Evolutionary conservation across 2,888 invertebrate species (phyloP).

Genomic region (Copidosoma aretas): DNA sequence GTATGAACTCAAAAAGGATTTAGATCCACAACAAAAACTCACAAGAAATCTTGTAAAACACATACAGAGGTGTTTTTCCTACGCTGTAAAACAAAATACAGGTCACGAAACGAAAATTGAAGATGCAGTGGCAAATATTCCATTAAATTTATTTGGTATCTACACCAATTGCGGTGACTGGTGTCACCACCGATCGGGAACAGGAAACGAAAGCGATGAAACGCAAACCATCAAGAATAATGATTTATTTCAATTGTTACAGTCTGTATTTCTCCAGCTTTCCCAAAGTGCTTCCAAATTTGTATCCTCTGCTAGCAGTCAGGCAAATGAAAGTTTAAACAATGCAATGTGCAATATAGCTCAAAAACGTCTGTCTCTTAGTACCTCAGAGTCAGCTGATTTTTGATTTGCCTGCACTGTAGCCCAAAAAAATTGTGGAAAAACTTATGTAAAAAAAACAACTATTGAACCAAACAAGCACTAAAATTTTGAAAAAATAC

Average conservation of each 20-base stretch:
- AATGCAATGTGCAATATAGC: background rate
- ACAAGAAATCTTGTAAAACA: background rate
- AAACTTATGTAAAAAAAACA: background rate
- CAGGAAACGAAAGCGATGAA: background rate
- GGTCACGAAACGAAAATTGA: background rate
- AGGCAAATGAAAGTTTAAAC: conserved; percentile 1
- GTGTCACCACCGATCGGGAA: background rate
- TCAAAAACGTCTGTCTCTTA: background rate
- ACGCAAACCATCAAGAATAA: background rate
- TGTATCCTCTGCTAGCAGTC: background rate
- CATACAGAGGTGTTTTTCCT: background rate
- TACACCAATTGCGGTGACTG: background rate
- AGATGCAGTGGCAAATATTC: background rate
- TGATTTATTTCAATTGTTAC: background rate
- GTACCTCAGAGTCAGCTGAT: background rate
- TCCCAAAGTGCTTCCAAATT: background rate
- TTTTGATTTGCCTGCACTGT: too few relatives aligned
- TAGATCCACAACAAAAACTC: background rate
- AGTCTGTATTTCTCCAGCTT: background rate
- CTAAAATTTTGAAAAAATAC: background rate
- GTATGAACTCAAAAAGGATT: background rate
- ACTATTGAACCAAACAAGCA: background rate
- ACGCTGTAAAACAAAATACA: background rate
- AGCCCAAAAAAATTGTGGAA: background rate
- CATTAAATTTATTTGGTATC: background rate